Evolutionary conservation across 2,888 invertebrate genomes (phyloP), one percentile per base, ranked within the genome.

Genomic region (Pteria penguin): DNA sequence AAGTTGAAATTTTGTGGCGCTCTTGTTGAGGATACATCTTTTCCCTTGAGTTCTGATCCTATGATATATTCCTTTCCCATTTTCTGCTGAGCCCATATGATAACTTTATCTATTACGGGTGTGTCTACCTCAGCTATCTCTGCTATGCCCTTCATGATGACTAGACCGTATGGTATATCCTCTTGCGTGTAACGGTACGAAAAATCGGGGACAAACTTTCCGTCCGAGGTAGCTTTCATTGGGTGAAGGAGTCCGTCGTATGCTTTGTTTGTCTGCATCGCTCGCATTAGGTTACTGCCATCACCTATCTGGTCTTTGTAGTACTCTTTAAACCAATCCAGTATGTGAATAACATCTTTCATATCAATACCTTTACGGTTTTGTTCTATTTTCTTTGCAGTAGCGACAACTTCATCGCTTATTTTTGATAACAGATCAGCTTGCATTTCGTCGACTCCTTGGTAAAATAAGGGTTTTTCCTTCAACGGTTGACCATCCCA

Each of bases 1-100:
- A 84, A 85, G 0, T 86, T 86, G 65, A 82, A 88, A 0, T 82
- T 82, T 65, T 87, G 86, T 2, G 88, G 88, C 2, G 86, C 84
- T 45, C 87, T 78, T 4, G 87, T 83, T 4, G 62, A 62, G 4
- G 66, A 32, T 29, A 88, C 58, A 61, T 88, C 87, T 71, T 84
- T 86, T 14, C 87, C 87, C 22, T 62, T 77, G 45, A 88, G 71
- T 33, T 84, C 66, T 5, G 78, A 65, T 1, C 82, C 83, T 1
- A 85, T 82, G 2, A 87, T 63, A 62, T 80, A 88, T 60, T 87
- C 88, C 72, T 87, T 86, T 18, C 80, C 84, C 31, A 88, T 74
- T 61, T 80, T 83, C 11, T 73, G 65, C 73, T 88, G 88, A 4
- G 82, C 84, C 88, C 88, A 88, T 14, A 67, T 54, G 62, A 88